phyloP scores from a whole-genome alignment of 2,888 invertebrate genomes.

The Campoplex capitator region DNA sequence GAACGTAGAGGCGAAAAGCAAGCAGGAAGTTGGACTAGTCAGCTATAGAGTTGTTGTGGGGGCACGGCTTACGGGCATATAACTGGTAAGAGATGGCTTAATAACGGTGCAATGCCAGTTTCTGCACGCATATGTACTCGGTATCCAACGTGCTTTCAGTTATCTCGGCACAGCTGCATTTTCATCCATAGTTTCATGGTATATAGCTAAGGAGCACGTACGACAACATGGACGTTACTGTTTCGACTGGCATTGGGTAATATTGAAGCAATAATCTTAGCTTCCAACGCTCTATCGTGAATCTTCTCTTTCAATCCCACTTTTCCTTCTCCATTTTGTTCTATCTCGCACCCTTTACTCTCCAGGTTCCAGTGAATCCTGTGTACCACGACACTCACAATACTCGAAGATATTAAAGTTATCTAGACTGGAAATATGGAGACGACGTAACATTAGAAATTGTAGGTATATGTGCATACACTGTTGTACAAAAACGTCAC shows the following conservation, averaged over 20 bases:
- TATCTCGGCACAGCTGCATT: slow-evolving; percentile 58
- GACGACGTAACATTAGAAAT: slow-evolving; percentile 8
- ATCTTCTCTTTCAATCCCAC: slow-evolving; percentile 54
- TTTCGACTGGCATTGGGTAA: slow-evolving; percentile 80
- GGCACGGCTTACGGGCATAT: slow-evolving; percentile 75
- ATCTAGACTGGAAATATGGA: slow-evolving; percentile 66
- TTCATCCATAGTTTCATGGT: slow-evolving; percentile 44
- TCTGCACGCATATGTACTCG: slow-evolving; percentile 70
- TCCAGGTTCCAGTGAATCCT: slow-evolving; percentile 47
- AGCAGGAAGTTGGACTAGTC: slow-evolving; percentile 54
- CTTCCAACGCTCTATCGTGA: slow-evolving; percentile 67
- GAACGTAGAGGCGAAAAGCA: slow-evolving; percentile 34
- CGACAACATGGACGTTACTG: slow-evolving; percentile 72
- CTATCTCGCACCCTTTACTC: slow-evolving; percentile 13
- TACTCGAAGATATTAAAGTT: slow-evolving; percentile 77
- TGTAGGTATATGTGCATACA: not conserved
- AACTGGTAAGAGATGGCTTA: slow-evolving; percentile 83
- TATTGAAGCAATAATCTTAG: slow-evolving; percentile 83
- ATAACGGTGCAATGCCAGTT: slow-evolving; percentile 79
- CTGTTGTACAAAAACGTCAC: slow-evolving; percentile 11
- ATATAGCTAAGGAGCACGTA: slow-evolving; percentile 53
- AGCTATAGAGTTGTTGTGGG: slow-evolving; percentile 64
- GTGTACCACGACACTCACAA: slow-evolving; percentile 44
- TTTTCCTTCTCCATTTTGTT: slow-evolving; percentile 36
- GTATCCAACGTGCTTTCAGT: slow-evolving; percentile 47